phyloP scores from a whole-genome alignment of 2,113 vertebrate species.

The Rutilus rutilus region DNA sequence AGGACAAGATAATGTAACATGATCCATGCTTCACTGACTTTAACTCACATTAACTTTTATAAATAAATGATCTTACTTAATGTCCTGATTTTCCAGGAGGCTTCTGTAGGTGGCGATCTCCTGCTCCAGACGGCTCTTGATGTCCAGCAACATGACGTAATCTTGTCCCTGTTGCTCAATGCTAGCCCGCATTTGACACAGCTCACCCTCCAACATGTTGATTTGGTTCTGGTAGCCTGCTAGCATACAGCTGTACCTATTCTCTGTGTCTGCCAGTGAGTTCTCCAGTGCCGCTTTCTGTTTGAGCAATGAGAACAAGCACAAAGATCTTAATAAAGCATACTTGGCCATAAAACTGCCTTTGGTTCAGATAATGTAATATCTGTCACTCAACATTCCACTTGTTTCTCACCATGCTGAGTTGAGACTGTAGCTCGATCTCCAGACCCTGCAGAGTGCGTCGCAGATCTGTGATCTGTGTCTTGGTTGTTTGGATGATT shows the following conservation, averaged over 20 bases:
- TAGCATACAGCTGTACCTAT: conserved; percentile 74
- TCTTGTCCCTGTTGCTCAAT: conserved; percentile 77
- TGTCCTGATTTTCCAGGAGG: conserved; percentile 79
- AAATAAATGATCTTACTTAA: conserved; percentile 62
- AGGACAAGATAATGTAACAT: background rate
- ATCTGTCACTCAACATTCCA: background rate
- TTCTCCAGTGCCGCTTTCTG: conserved; percentile 79
- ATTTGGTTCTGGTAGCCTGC: conserved; percentile 73
- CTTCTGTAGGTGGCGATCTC: conserved; percentile 81
- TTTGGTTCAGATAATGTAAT: conserved; percentile 41
- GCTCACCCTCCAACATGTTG: conserved; percentile 74
- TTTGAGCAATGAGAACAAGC: background rate
- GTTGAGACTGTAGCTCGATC: conserved; percentile 94
- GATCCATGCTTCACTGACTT: background rate
- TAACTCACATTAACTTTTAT: background rate
- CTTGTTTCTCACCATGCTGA: conserved; percentile 86
- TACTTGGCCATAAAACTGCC: too few relatives aligned
- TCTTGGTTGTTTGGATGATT: conserved; percentile 87
- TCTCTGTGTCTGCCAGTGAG: conserved; percentile 75
- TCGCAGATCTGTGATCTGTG: conserved; percentile 87
- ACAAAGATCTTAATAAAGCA: background rate
- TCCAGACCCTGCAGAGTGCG: conserved; percentile 90
- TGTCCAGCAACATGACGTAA: conserved; percentile 76
- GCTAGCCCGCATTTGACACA: conserved; percentile 70
- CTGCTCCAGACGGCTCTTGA: conserved; percentile 80